Percentiles rank a stretch among this genome's conserved stretches.
Conservation (phyloP, 2,888 invertebrate genomes). For the Vandiemenella viatica region DNA sequence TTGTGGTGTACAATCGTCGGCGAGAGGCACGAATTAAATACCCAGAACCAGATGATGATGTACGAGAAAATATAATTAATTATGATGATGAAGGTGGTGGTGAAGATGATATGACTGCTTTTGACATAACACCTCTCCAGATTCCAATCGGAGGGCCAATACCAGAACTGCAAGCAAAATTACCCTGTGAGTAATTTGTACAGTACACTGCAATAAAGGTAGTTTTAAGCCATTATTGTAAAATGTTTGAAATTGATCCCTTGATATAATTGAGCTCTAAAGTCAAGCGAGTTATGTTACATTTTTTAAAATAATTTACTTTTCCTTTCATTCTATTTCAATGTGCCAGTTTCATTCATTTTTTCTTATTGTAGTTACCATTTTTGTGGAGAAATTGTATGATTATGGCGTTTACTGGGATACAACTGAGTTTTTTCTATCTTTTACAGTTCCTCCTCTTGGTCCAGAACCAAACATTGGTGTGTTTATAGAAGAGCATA, state of each 20-base stretch:
- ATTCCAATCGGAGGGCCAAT: slow-evolving; percentile 86
- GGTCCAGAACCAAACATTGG: slow-evolving; percentile 81
- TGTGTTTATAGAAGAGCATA: slow-evolving; percentile 90
- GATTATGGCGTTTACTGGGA: too few species aligned
- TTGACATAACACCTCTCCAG: slow-evolving; percentile 93
- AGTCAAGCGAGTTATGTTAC: too few species aligned
- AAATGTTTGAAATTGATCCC: too few species aligned
- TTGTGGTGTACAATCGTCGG: slow-evolving; percentile 90
- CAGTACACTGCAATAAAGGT: too few species aligned
- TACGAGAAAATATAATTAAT: slow-evolving; percentile 96
- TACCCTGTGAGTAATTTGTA: slow-evolving; percentile 39
- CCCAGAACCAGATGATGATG: slow-evolving; percentile 95
- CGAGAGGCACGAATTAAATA: slow-evolving; percentile 89
- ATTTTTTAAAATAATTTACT: too few species aligned
- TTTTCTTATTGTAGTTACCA: too few species aligned
- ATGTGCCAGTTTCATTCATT: too few species aligned
- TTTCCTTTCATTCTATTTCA: too few species aligned
- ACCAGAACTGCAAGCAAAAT: slow-evolving; percentile 60
- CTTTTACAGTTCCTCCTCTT: slow-evolving; percentile 23
- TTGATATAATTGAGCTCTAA: too few species aligned
- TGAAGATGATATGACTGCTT: slow-evolving; percentile 98
- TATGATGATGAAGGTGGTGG: slow-evolving; percentile 98
- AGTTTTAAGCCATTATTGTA: too few species aligned
- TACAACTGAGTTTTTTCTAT: too few species aligned
- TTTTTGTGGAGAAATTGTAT: too few species aligned